Evolutionary conservation across 1,140 invertebrate genomes (phyloP).

Genomic region (Steinernema feltiae): DNA sequence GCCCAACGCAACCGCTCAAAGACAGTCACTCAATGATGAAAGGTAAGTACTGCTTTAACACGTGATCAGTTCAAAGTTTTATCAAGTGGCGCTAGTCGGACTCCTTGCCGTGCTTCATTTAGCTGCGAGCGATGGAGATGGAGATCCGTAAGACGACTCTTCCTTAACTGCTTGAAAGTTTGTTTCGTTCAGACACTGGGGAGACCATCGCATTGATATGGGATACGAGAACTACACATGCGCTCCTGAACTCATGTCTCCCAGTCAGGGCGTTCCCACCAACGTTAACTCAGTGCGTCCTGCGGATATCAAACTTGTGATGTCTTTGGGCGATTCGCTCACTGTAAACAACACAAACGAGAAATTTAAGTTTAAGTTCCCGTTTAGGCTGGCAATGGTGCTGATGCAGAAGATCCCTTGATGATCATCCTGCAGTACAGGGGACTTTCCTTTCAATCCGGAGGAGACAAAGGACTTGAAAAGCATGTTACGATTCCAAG

Average conservation of each 20-base stretch:
- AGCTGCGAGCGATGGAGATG: too few relatives aligned
- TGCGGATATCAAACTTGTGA: conserved; percentile 72
- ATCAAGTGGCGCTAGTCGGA: too few relatives aligned
- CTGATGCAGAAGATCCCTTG: conserved; percentile 68
- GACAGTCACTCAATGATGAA: too few relatives aligned
- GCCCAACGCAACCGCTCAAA: not conserved
- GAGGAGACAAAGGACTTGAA: conserved; percentile 69
- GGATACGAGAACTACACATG: conserved; percentile 30
- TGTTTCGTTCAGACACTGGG: not conserved
- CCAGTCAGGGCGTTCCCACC: conserved; percentile 53
- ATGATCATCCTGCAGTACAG: conserved; percentile 71
- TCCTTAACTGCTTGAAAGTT: too few relatives aligned
- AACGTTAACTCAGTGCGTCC: conserved; percentile 67
- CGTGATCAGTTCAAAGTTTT: too few relatives aligned
- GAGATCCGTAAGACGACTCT: too few relatives aligned
- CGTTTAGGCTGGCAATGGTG: conserved; percentile 67
- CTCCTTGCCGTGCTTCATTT: not conserved
- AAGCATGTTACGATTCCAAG: conserved; percentile 70
- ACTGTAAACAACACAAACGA: conserved; percentile 53
- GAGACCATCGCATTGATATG: conserved; percentile 23
- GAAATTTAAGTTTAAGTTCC: not conserved
- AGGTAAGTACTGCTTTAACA: too few relatives aligned
- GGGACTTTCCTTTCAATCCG: conserved; percentile 73
- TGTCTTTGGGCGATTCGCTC: conserved; percentile 72
- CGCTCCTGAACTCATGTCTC: conserved; percentile 22